These are phyloP conservation scores for Artemia franciscana DNA, from an alignment of 1,140 invertebrate genomes.

Conservation along the genomic window DNA sequence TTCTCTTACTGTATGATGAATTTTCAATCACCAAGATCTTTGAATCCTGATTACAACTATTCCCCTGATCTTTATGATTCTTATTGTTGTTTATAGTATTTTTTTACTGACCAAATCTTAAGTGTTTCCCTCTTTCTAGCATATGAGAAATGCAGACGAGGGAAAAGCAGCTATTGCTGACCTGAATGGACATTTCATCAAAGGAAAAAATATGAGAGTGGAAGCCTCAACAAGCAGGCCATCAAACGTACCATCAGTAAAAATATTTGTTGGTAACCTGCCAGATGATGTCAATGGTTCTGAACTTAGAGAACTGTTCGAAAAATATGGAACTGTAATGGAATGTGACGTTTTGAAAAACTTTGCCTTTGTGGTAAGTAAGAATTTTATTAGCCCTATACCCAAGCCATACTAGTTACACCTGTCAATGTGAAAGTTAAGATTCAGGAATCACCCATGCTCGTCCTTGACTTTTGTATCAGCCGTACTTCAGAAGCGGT, in stretches of 20 bases:
- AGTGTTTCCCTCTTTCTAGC: slow-evolving; percentile 24
- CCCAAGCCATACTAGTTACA: no score
- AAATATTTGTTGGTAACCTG: slow-evolving; percentile 72
- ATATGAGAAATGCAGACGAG: slow-evolving; percentile 78
- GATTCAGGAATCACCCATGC: no score
- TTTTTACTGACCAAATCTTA: background rate
- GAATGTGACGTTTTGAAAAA: slow-evolving; percentile 76
- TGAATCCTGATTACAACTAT: no score
- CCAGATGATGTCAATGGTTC: slow-evolving; percentile 67
- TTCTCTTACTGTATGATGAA: no score
- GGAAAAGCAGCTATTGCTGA: slow-evolving; percentile 75
- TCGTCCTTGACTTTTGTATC: no score
- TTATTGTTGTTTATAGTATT: background rate
- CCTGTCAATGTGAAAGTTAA: no score
- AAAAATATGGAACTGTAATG: slow-evolving; percentile 64
- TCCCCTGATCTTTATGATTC: no score
- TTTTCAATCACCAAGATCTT: no score
- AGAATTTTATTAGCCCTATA: no score
- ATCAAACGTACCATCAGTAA: slow-evolving; percentile 57
- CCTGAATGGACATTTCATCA: slow-evolving; percentile 62
- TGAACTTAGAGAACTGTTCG: slow-evolving; percentile 59
- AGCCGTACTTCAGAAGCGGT: no score
- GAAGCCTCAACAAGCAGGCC: slow-evolving; percentile 67
- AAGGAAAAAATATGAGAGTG: slow-evolving; percentile 70
- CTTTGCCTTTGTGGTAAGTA: slow-evolving; percentile 53